phyloP scores from a whole-genome alignment of 2,888 invertebrate species.

The Epinotia ramella region DNA sequence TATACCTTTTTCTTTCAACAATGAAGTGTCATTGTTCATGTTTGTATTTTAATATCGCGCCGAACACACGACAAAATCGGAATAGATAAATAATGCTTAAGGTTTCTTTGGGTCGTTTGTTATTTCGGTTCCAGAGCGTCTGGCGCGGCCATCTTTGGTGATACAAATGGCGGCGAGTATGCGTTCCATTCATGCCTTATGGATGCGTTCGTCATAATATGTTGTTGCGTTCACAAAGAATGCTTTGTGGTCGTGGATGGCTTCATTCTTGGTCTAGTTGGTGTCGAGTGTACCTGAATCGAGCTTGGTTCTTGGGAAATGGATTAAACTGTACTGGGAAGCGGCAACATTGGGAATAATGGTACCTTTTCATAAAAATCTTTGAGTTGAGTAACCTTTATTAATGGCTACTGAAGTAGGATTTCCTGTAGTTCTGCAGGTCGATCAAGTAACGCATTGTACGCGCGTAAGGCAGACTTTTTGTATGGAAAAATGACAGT shows the following conservation, averaged over 20 bases:
- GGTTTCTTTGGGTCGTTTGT: conserved; percentile 71
- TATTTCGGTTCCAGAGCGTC: conserved; percentile 76
- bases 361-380: conserved; percentile 16
- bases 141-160: conserved; percentile 64
- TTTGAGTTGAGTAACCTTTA: background rate
- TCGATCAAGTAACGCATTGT: too few relatives aligned
- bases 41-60: conserved; percentile 81
- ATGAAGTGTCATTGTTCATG: conserved; percentile 77
- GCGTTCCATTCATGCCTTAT: conserved; percentile 56
- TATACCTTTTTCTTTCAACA: conserved; percentile 72
- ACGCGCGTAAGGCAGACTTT: too few relatives aligned
- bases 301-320: conserved; percentile 35
- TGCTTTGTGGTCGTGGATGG: conserved; percentile 44
- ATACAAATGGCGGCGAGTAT: conserved; percentile 65
- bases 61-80: conserved; percentile 75
- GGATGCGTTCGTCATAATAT: conserved; percentile 54
- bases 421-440: conserved; percentile 10
- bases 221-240: conserved; percentile 55
- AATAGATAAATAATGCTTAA: conserved; percentile 77
- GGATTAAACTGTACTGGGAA: conserved; percentile 38
- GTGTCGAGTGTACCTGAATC: conserved; percentile 38
- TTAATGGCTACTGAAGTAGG: conserved; percentile 7
- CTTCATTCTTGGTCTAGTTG: conserved; percentile 45
- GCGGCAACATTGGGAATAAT: conserved; percentile 14
- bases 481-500: too few relatives aligned